phyloP scores from a whole-genome alignment of 2,797 vertebrate genomes.

The Gymnoscopelus microlampas region DNA sequence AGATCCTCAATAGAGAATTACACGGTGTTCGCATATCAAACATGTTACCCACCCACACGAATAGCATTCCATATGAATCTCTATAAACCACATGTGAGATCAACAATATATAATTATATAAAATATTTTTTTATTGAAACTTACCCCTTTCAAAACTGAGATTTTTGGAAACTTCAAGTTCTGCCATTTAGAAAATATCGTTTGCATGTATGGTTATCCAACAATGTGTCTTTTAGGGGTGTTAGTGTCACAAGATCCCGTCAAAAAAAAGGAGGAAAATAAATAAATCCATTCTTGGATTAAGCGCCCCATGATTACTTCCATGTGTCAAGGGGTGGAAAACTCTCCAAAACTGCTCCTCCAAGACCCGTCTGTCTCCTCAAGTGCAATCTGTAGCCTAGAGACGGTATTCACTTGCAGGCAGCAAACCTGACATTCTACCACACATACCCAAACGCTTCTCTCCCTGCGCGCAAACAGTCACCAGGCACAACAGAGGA shows the following conservation, averaged over 20 bases:
- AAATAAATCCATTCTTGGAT: no score
- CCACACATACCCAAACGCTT: slow-evolving; percentile 28
- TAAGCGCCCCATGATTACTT: slow-evolving; percentile 14
- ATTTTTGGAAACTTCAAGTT: slow-evolving; percentile 96
- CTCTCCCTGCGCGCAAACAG: slow-evolving; percentile 48
- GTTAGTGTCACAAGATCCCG: slow-evolving; percentile 50
- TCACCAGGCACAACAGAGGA: slow-evolving; percentile 43
- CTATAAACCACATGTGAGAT: slow-evolving; percentile 5
- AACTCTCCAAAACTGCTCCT: slow-evolving; percentile 24
- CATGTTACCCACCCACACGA: slow-evolving; percentile 18
- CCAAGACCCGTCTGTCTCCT: slow-evolving; percentile 17
- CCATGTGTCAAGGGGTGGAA: slow-evolving; percentile 19
- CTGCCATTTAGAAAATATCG: slow-evolving; percentile 88
- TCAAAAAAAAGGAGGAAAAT: no score
- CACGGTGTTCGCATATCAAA: not conserved
- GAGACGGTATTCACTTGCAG: slow-evolving; percentile 33
- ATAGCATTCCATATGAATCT: slow-evolving; percentile 16
- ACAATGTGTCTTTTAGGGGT: slow-evolving; percentile 38
- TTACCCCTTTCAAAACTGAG: slow-evolving; percentile 95
- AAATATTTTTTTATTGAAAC: slow-evolving; percentile 57
- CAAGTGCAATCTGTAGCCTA: slow-evolving; percentile 21
- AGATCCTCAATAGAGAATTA: slow-evolving; percentile 15
- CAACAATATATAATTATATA: no score
- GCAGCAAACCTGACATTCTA: slow-evolving; percentile 12
- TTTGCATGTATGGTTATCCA: slow-evolving; percentile 67